Evolutionary conservation across 92 coral and sea anemone species (phyloP), one percentile per base, ranked within the genome.

Genomic region (Hydrozoanthus gracilis): DNA sequence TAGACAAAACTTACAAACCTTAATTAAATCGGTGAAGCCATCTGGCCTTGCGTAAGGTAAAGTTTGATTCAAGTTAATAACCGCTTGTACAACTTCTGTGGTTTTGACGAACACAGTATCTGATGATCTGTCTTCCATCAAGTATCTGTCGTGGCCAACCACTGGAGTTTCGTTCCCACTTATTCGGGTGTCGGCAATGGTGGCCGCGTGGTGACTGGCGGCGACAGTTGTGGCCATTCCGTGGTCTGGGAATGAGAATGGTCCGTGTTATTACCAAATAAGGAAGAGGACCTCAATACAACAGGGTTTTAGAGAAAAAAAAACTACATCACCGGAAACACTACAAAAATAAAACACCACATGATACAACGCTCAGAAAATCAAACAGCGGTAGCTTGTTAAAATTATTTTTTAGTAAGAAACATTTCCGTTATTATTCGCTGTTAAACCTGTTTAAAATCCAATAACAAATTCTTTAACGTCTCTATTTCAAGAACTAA

Each of bases 31-130:
- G 18, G 85, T 80, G 14, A 80, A 80, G 51, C 69, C 69, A n/a
- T 80, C 85, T 5, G 85, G 85, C 39, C 85, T 65, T 4, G 85
- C 85, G 60, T 46, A 80, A 17, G 85, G 85, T 80, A 80, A 80
- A 18, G 85, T 80, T 80, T 80, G 85, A 39, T 80, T 80, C 73
- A 80, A 67, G 45, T 66, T 80, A 39, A 80, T 80, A 61, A 80
- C 85, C 55, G 85, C 85, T 64, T 80, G 85, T n/a, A 80, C 85
- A 18, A 80, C 85, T 11, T 80, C 85, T 13, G 85, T 80, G 46
- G 85, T 80, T 52, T 80, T 80, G 9, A 64, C 73, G 44, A 80
- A 80, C 7, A 80, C 85, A 17, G 85, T 49, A 18, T 80, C 85
- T 12, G 85, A 44, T 50, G 85, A 80, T 67, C 85, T 64, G 62